These are phyloP conservation scores for Papilio aristodemus DNA, from an alignment of 1,140 invertebrate genomes.

Conservation along the genomic window DNA sequence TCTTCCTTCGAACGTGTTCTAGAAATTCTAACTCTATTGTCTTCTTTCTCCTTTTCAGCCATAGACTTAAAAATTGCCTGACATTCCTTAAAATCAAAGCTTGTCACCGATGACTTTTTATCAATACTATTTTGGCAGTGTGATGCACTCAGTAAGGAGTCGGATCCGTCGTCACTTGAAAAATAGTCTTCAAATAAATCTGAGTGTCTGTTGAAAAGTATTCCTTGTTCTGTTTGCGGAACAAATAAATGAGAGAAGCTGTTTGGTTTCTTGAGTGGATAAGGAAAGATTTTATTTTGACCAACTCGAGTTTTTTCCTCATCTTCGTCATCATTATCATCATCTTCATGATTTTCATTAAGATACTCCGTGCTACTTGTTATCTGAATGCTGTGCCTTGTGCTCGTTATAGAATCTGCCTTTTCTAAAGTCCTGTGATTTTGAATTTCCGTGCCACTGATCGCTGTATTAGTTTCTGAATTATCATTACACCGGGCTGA, in stretches of 20 bases:
- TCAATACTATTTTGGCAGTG: slow-evolving; percentile 75
- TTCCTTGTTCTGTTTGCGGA: slow-evolving; percentile 73
- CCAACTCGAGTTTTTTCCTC: slow-evolving; percentile 81
- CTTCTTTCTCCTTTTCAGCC: slow-evolving; percentile 78
- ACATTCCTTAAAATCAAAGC: slow-evolving; percentile 73
- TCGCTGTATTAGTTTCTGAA: slow-evolving; percentile 66
- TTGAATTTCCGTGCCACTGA: slow-evolving; percentile 56
- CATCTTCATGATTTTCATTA: slow-evolving; percentile 37
- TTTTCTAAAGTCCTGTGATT: slow-evolving; percentile 68
- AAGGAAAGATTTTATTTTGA: slow-evolving; percentile 83
- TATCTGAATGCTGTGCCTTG: slow-evolving; percentile 77
- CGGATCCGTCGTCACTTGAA: slow-evolving; percentile 84
- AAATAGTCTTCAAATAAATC: slow-evolving; percentile 85
- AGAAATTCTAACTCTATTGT: slow-evolving; percentile 59
- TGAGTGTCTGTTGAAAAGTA: slow-evolving; percentile 78
- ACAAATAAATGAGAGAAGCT: slow-evolving; percentile 81
- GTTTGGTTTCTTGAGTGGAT: slow-evolving; percentile 82
- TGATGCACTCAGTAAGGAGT: slow-evolving; percentile 85
- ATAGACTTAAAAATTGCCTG: slow-evolving; percentile 80
- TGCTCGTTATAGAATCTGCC: slow-evolving; percentile 77
- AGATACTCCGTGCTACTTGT: slow-evolving; percentile 59
- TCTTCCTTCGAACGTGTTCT: slow-evolving; percentile 70
- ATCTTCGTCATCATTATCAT: slow-evolving; percentile 51
- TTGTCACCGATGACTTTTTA: slow-evolving; percentile 58
- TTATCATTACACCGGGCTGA: slow-evolving; percentile 67